Evolutionary conservation across 2,888 invertebrate species (phyloP), one percentile per base, ranked within the genome.

Genomic region (Pterostichus madidus): DNA sequence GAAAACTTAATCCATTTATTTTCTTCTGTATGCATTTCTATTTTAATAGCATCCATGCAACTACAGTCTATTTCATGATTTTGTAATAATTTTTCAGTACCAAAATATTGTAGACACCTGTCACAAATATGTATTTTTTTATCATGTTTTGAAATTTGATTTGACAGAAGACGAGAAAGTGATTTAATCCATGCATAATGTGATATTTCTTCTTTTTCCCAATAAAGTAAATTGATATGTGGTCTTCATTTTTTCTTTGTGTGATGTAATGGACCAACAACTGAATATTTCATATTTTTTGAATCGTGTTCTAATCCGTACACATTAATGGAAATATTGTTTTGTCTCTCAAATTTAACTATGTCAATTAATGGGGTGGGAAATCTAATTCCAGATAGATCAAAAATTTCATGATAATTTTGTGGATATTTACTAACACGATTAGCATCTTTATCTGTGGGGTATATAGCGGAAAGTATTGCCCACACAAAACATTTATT

Each of bases 291-390:
- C 3, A 4, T 32, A 44, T 13, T 44, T 71, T 44, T 0, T 39
- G 15, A 10, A 39, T 39, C 17, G 6, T 76, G 15, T 32, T 83
- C 53, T 24, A 85, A 49, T n/a, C 79, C 83, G 59, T 82, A 84
- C 7, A 84, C 83, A 52, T 85, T 84, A 7, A 84, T 56, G n/a
- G 79, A 73, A 10, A 85, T 83, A 35, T 84, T 59, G 73, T 85
- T 85, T 11, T 82, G 6, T 15, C 83, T 76, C 83, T 85, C 85
- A 83, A 85, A 85, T 46, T 79, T 81, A n/a, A 46, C 3, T 31
- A 85, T 84, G 31, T 85, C 82, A 85, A 53, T 85, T 75, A 75
- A 52, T 52, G 53, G 46, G 17, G 31, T 75, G 1, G 52, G 75
- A 75, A 75, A 52, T n/a, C 46, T 6, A 24, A 75, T 75, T n/a